A percentile compares a stretch with the other conserved stretches of the same genome.
Conservation (phyloP, 2,113 vertebrate species). For the Pungitius pungitius region DNA sequence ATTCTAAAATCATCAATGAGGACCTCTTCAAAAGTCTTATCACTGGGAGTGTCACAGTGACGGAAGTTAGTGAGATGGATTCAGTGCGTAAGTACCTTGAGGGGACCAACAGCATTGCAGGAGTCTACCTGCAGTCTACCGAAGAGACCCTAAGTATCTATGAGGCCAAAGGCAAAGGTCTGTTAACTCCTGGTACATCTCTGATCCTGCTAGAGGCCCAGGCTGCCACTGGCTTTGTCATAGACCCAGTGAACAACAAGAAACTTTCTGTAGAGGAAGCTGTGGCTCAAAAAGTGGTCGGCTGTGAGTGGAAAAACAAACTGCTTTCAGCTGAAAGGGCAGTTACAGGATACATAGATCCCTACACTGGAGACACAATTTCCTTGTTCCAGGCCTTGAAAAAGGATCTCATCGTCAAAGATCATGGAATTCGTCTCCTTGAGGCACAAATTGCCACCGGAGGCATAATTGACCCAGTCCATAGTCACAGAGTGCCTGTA, state of each 20-base stretch:
- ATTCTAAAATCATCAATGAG: neutral
- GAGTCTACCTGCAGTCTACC: conserved; percentile 80
- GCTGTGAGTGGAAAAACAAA: conserved; percentile 21
- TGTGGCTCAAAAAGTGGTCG: conserved; percentile 65
- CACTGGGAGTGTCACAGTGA: conserved; percentile 74
- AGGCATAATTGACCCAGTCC: too few species aligned
- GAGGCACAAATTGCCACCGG: too few species aligned
- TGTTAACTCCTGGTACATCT: conserved; percentile 83
- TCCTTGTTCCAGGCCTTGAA: too few species aligned
- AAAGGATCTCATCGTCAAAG: too few species aligned
- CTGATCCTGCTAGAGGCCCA: conserved; percentile 88
- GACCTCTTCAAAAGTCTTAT: conserved; percentile 72
- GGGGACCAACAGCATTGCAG: conserved; percentile 81
- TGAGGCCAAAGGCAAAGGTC: conserved; percentile 77
- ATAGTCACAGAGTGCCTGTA: too few species aligned
- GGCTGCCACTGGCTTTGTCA: conserved; percentile 86
- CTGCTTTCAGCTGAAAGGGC: too few species aligned
- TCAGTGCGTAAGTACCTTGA: conserved; percentile 79
- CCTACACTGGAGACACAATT: too few species aligned
- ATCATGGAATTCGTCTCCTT: too few species aligned
- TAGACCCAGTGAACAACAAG: conserved; percentile 80
- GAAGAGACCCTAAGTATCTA: conserved; percentile 82
- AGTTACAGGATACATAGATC: too few species aligned
- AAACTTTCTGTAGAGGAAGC: conserved; percentile 83
- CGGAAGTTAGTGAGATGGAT: conserved; percentile 69